Evolutionary conservation across 2,113 vertebrate genomes (phyloP).

Genomic region (Oryzias melastigma): DNA sequence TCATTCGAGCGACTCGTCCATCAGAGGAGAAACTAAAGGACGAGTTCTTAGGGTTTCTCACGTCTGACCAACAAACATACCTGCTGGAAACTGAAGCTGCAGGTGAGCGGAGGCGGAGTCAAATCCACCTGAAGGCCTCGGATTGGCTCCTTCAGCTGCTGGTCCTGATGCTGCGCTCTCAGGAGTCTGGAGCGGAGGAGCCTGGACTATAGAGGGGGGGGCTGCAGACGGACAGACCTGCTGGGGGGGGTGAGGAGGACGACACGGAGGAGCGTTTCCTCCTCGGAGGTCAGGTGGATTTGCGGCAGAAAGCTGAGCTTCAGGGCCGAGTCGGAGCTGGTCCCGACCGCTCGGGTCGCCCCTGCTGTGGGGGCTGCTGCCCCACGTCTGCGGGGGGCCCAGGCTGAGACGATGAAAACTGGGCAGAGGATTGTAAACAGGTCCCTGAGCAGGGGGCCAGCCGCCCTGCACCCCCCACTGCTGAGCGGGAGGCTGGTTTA

Average conservation of each 20-base stretch:
- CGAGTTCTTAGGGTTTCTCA: no score
- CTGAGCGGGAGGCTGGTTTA: constrained; percentile 43
- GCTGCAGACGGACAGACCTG: constrained; percentile 1
- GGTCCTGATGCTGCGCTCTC: no score
- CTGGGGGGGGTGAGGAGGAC: constrained; percentile 20
- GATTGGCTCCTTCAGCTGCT: no score
- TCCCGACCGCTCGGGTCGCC: neutral
- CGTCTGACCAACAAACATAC: no score
- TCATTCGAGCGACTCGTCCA: no score
- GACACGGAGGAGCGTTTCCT: constrained; percentile 27
- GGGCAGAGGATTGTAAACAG: constrained; percentile 30
- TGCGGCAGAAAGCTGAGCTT: neutral
- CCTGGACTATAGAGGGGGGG: no score
- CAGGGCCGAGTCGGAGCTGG: neutral
- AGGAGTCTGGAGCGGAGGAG: no score
- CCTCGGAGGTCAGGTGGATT: neutral
- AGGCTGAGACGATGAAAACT: constrained; percentile 42
- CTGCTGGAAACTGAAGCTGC: no score
- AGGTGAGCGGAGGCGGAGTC: no score
- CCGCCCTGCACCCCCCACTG: constrained; percentile 54
- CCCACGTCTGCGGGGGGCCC: constrained; percentile 12
- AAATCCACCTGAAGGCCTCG: no score
- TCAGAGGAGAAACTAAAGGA: no score
- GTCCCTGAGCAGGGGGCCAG: constrained; percentile 36
- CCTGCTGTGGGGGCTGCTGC: neutral